These are phyloP conservation scores for Orestias chungarensis DNA, from an alignment of 2,797 vertebrate genomes.

Conservation along the genomic window DNA sequence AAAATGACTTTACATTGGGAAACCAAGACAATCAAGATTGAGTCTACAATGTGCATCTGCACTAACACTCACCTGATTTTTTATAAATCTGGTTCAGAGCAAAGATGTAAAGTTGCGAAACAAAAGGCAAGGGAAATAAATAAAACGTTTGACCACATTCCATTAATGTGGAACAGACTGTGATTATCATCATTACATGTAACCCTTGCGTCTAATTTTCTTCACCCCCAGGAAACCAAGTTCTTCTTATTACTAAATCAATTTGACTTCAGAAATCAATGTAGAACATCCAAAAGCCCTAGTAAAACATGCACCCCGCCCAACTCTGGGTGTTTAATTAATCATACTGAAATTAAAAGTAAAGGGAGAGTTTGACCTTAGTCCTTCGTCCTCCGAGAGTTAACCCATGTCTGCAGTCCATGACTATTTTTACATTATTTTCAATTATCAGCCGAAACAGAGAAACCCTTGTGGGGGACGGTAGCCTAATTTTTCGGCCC, in stretches of 20 bases:
- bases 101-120: conserved; percentile 27
- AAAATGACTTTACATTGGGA: conserved; percentile 40
- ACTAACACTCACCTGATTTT: conserved; percentile 60
- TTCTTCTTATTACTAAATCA: conserved; percentile 36
- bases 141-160: not conserved
- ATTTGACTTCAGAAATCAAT: conserved; percentile 36
- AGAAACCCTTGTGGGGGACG: conserved; percentile 70
- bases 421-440: conserved; percentile 83
- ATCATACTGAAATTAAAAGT: conserved; percentile 80
- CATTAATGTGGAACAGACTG: conserved; percentile 18
- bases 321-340: conserved; percentile 71
- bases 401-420: conserved; percentile 66
- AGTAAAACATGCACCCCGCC: conserved; percentile 63
- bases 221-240: conserved; percentile 16
- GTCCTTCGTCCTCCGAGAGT: conserved; percentile 66
- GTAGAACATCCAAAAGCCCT: conserved; percentile 43
- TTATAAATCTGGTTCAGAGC: conserved; percentile 50
- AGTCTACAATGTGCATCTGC: conserved; percentile 31
- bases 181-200: conserved; percentile 30
- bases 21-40: conserved; percentile 24
- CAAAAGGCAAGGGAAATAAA: conserved; percentile 13
- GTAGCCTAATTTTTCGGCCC: conserved; percentile 75
- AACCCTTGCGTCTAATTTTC: conserved; percentile 39
- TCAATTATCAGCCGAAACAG: conserved; percentile 81
- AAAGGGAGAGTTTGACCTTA: conserved; percentile 73